phyloP scores from a whole-genome alignment of 2,113 vertebrate species.

The Lathamus discolor region DNA sequence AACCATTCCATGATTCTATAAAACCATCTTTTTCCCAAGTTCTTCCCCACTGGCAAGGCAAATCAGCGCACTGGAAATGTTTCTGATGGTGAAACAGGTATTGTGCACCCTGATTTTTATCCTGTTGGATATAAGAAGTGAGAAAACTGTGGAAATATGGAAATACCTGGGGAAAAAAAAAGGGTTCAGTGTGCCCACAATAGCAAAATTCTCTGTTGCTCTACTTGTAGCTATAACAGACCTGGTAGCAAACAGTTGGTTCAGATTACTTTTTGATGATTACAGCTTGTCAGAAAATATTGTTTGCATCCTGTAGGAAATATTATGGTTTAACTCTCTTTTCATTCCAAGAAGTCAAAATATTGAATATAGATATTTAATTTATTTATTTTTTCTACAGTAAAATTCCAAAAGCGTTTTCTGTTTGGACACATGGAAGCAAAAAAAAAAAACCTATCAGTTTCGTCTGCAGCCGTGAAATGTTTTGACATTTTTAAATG shows the following conservation, averaged over 20 bases:
- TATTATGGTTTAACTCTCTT: background rate
- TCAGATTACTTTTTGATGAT: background rate
- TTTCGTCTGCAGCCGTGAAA: conserved; percentile 33
- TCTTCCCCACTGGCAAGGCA: accelerated
- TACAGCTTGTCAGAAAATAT: conserved; percentile 37
- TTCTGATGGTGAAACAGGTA: background rate
- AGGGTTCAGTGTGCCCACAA: background rate
- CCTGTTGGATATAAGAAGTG: background rate
- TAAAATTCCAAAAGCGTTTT: conserved; percentile 20
- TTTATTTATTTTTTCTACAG: background rate
- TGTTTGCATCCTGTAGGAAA: conserved; percentile 26
- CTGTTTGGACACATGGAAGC: conserved; percentile 48
- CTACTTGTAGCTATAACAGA: background rate
- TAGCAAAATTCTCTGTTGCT: background rate
- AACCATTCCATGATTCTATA: background rate
- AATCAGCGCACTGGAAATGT: background rate
- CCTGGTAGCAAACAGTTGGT: background rate
- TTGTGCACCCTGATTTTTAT: background rate
- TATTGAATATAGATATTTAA: background rate
- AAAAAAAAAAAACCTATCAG: conserved; percentile 5
- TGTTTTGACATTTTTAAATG: conserved; percentile 66
- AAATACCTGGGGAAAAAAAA: background rate
- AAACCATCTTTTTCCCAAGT: accelerated
- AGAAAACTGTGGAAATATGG: background rate
- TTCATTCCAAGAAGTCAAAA: conserved; percentile 38